phyloP scores from a whole-genome alignment of 2,797 vertebrate genomes.

The Epinephelus awoara region DNA sequence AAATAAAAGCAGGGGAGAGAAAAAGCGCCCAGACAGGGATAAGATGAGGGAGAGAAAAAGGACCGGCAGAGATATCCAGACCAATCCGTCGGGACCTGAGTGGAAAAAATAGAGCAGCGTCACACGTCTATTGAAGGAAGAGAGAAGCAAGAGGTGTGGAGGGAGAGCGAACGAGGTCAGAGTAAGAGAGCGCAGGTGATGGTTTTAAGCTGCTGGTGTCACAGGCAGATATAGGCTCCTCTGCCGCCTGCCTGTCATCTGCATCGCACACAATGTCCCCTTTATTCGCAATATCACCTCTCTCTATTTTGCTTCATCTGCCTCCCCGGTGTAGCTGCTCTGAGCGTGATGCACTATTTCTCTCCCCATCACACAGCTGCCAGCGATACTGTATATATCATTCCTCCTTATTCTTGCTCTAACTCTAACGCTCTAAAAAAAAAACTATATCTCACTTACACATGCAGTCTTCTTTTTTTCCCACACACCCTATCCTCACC shows the following conservation, averaged over 20 bases:
- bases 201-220: constrained; percentile 75
- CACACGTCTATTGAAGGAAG: constrained; percentile 49
- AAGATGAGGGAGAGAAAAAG: constrained; percentile 45
- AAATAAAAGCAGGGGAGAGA: constrained; percentile 37
- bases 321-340: constrained; percentile 68
- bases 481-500: constrained; percentile 30
- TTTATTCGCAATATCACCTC: constrained; percentile 77
- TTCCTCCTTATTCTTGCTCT: constrained; percentile 56
- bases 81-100: constrained; percentile 51
- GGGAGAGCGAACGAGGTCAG: constrained; percentile 63
- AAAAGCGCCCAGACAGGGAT: constrained; percentile 40
- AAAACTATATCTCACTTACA: constrained; percentile 46
- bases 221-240: constrained; percentile 74
- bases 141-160: constrained; percentile 40
- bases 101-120: constrained; percentile 43
- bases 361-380: constrained; percentile 71
- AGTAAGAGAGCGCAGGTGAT: constrained; percentile 65
- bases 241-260: constrained; percentile 72
- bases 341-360: constrained; percentile 69
- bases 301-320: constrained; percentile 72
- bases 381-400: constrained; percentile 72
- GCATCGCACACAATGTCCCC: constrained; percentile 74
- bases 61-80: constrained; percentile 52
- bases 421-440: constrained; percentile 5
- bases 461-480: constrained; percentile 33